phyloP scores from a whole-genome alignment of 2,888 invertebrate genomes.

The Nipponacmea schrenckii region DNA sequence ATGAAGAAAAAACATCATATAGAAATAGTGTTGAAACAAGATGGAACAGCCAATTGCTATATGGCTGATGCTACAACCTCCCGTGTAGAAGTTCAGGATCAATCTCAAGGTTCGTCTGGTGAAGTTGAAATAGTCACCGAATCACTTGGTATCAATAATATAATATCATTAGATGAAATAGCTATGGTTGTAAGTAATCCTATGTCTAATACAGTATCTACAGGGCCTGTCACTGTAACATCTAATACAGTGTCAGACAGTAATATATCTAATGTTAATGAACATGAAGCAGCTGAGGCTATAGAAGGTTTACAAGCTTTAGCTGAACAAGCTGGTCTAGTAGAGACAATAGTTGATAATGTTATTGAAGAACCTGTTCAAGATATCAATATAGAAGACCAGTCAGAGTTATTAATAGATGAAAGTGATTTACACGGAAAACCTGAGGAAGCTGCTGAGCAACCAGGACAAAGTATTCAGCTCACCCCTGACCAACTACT shows the following conservation, averaged over 20 bases:
- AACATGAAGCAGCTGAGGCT: constrained; percentile 58
- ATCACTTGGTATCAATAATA: constrained; percentile 8
- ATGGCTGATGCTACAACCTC: constrained; percentile 32
- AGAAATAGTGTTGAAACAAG: constrained; percentile 55
- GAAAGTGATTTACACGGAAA: constrained; percentile 1
- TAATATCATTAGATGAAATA: constrained; percentile 1
- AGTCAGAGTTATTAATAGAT: constrained; percentile 4
- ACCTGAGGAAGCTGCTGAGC: constrained; percentile 10
- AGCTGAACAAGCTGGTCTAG: constrained; percentile 51
- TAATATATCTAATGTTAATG: constrained; percentile 30
- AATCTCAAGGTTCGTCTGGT: not conserved
- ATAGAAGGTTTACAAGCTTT: constrained; percentile 62
- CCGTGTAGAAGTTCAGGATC: not conserved
- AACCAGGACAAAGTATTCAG: constrained; percentile 44
- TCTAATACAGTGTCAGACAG: constrained; percentile 19
- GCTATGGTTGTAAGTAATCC: not conserved
- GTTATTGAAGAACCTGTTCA: constrained; percentile 30
- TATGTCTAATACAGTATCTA: not conserved
- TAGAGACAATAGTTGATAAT: constrained; percentile 30
- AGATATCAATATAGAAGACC: not conserved
- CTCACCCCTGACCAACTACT: constrained; percentile 57
- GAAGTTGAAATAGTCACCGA: constrained; percentile 22
- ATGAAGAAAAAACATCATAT: constrained; percentile 65
- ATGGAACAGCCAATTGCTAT: constrained; percentile 53
- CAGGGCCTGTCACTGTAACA: not conserved